Base-by-base conservation (phyloP, 53 echinoderm and acorn worm genomes). In the Actinopyga echinites region DNA sequence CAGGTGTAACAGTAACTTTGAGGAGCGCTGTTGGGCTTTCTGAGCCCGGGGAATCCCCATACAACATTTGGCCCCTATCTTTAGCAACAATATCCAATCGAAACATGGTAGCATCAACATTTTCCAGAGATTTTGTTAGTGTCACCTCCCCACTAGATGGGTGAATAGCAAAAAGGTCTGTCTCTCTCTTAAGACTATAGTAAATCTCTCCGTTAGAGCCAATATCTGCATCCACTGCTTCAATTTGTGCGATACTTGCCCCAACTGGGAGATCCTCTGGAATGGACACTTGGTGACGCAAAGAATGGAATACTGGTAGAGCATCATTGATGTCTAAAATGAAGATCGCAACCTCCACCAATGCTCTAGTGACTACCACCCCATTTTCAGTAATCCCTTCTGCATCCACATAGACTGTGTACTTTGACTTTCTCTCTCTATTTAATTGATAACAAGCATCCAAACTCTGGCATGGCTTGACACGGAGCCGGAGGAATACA, bases 131-230 rank as follows among this genome's bases (percentile, higher is more conserved):
- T 82, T 92, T 90, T 1, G 97, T 97, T n/a, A 97, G 69, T 3
- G 94, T 92, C 21, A 97, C 94, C 28, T 86, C 89, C 25, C 97
- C 97, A 77, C 94, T 97, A 17, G 97, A 94, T 13, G 97, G 94
- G 69, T 97, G 97, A 22, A 97, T 97, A 40, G 94, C 92, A 90
- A 97, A 97, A 56, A 80, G 58, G 55, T 92, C 82, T 19, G 92
- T 92, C 37, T 84, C 64, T 61, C 83, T 80, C 55, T 90, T 88
- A 65, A 97, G 91, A 84, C 92, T 93, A 82, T 97, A 97, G 68
- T 97, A 97, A 49, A 97, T 92, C 84, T 97, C 97, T 19, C 94
- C 97, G 53, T 97, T 97, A 59, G 85, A 92, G 30, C 97, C 97
- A 44, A 90, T 86, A 69, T 97, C 97, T 21, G 97, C 94, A 79